Evolutionary conservation across 2,113 vertebrate genomes (phyloP).

Genomic region (Castor canadensis): DNA sequence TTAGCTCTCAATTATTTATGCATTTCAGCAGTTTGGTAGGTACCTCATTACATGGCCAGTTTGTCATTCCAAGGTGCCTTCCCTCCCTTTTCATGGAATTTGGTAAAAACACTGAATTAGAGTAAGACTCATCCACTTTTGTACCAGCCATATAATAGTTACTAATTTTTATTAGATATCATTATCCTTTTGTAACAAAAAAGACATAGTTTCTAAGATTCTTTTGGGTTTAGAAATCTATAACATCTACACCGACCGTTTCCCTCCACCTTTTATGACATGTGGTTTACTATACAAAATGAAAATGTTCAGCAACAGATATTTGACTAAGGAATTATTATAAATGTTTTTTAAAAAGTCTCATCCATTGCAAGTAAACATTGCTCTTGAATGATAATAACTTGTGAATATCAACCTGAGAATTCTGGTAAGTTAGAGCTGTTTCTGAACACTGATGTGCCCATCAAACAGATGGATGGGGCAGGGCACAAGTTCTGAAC

Average conservation of each 20-base stretch:
- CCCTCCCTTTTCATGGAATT: not conserved
- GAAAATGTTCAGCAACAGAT: not conserved
- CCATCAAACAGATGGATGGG: slow-evolving; percentile 20
- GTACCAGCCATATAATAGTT: not conserved
- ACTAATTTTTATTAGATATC: not conserved
- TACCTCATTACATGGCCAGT: not conserved
- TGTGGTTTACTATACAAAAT: not conserved
- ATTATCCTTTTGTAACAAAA: not conserved
- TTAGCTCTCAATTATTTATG: not conserved
- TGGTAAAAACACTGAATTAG: not conserved
- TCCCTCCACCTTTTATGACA: not conserved
- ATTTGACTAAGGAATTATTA: slow-evolving; percentile 14
- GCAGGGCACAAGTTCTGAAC: not conserved
- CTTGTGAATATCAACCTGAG: not conserved
- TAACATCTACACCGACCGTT: not conserved
- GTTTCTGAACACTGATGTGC: not conserved
- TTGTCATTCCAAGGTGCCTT: not conserved
- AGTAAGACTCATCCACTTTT: not conserved
- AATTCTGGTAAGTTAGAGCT: not conserved
- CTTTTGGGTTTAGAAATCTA: not conserved
- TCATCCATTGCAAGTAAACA: not conserved
- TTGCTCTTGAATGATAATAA: not conserved
- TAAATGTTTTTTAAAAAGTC: not conserved
- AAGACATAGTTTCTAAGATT: not conserved
- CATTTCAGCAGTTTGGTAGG: not conserved